phyloP scores from a whole-genome alignment of 2,797 vertebrate species.

The Microhierax caerulescens region DNA sequence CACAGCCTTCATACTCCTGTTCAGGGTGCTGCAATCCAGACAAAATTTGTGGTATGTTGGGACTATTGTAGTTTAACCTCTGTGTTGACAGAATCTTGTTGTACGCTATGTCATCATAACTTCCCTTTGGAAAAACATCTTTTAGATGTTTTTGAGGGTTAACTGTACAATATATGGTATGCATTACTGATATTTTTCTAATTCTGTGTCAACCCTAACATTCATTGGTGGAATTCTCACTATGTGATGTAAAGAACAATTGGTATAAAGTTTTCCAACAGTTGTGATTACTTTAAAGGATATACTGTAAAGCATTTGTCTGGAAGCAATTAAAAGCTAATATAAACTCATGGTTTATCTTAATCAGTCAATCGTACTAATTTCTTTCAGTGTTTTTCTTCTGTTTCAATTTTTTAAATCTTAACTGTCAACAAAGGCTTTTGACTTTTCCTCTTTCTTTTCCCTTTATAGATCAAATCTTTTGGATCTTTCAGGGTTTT shows the following conservation, averaged over 20 bases:
- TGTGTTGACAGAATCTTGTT: background rate
- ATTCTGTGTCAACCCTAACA: background rate
- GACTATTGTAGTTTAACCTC: background rate
- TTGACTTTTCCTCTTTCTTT: background rate
- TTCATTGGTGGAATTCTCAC: background rate
- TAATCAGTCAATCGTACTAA: background rate
- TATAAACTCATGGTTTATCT: background rate
- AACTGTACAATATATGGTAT: background rate
- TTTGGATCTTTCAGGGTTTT: background rate
- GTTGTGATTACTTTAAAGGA: background rate
- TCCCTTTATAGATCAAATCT: background rate
- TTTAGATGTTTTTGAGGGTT: background rate
- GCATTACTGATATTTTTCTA: background rate
- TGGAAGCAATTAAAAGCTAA: conserved; percentile 33
- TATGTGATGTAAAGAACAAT: background rate
- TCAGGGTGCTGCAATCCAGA: background rate
- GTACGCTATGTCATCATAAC: background rate
- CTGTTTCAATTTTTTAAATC: background rate
- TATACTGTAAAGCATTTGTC: background rate
- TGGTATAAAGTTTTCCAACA: background rate
- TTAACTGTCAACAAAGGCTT: background rate
- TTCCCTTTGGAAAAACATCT: background rate
- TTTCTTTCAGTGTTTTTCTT: background rate
- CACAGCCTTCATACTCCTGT: background rate
- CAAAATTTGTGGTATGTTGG: background rate